These are phyloP conservation scores for Nephrocerus scutellatus DNA, from an alignment of 2,888 invertebrate species.

Conservation along the genomic window DNA sequence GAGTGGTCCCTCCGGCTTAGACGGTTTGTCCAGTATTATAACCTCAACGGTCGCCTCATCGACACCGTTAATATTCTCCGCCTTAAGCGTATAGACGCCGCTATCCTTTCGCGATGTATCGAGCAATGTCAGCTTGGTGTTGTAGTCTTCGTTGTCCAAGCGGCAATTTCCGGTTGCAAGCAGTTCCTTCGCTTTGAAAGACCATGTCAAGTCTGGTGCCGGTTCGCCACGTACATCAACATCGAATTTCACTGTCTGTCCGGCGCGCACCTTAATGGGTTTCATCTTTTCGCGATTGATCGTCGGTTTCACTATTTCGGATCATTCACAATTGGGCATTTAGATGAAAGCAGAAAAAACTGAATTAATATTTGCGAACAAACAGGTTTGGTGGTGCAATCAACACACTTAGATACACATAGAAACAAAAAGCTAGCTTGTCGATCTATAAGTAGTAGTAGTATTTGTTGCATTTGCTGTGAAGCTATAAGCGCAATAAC, in stretches of 20 bases:
- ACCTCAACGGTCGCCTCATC: conserved; percentile 94
- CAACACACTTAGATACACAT: too few species aligned
- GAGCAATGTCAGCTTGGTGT: conserved; percentile 74
- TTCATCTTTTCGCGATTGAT: conserved; percentile 93
- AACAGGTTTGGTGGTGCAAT: too few species aligned
- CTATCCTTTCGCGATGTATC: conserved; percentile 79
- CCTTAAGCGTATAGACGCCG: conserved; percentile 83
- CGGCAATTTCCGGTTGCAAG: conserved; percentile 62
- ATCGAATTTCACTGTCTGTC: conserved; percentile 82
- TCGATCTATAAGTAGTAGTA: too few species aligned
- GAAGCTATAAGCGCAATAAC: too few species aligned
- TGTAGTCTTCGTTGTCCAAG: conserved; percentile 86
- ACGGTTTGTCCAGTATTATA: conserved; percentile 62
- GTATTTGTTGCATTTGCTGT: too few species aligned
- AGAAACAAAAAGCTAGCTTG: too few species aligned
- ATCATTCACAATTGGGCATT: background rate
- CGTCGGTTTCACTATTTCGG: conserved; percentile 73
- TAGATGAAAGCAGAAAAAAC: too few species aligned
- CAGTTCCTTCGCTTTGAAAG: conserved; percentile 51
- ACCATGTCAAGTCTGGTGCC: conserved; percentile 83
- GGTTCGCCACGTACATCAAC: conserved; percentile 97
- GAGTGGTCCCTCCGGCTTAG: conserved; percentile 70
- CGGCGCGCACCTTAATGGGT: conserved; percentile 80
- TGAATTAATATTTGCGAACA: too few species aligned
- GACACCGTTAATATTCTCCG: conserved; percentile 86